Conservation (phyloP, 2,113 vertebrate species). For the Ahaetulla prasina region DNA sequence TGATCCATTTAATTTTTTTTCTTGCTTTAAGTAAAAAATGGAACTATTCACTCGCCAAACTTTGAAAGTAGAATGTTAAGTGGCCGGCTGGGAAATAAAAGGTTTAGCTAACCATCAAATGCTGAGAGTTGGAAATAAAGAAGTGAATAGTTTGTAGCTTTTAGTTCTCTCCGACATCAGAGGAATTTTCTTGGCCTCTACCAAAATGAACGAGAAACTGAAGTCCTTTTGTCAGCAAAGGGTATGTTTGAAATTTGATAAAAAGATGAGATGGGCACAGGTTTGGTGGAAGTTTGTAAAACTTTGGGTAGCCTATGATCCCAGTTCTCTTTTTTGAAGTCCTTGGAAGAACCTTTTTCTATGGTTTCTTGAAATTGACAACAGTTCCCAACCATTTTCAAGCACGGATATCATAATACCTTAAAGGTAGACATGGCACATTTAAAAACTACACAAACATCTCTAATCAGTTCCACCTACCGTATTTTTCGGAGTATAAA, state of each 20-base stretch:
- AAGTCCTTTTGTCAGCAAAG: neutral
- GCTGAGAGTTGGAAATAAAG: neutral
- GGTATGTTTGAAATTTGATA: neutral
- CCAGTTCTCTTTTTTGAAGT: neutral
- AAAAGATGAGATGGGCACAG: neutral
- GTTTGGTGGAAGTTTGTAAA: neutral
- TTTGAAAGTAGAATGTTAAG: no score
- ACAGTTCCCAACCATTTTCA: neutral
- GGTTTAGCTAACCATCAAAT: neutral
- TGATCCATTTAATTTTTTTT: neutral
- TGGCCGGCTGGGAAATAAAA: neutral
- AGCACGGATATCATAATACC: neutral
- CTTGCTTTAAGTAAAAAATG: neutral
- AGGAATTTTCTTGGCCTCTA: neutral
- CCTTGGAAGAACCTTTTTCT: neutral
- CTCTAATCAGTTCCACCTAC: neutral
- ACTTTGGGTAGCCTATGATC: neutral
- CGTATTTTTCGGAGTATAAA: no score
- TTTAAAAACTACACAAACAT: neutral
- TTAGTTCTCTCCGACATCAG: neutral
- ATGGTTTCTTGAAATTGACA: neutral
- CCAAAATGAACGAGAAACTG: neutral
- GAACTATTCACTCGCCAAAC: neutral
- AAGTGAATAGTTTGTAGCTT: neutral
- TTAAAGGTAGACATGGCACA: neutral